A percentile compares a stretch with the other conserved stretches of the same genome.
Conservation (phyloP, 1,140 invertebrate genomes). For the Scaptomyza graminum region DNA sequence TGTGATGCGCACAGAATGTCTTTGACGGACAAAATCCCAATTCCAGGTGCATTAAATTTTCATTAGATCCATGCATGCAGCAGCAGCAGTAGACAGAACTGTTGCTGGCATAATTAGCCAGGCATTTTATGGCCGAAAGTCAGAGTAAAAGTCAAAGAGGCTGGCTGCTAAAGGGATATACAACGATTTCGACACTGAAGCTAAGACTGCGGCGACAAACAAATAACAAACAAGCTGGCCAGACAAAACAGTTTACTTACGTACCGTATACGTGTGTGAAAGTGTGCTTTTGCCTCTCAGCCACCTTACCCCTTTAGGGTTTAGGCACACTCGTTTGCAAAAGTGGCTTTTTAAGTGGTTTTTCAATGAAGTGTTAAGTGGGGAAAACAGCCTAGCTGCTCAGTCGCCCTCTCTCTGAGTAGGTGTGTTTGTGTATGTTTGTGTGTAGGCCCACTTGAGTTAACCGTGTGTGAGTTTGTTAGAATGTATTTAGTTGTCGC, state of each 20-base stretch:
- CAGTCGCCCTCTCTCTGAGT: constrained; percentile 14
- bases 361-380: constrained; percentile 83
- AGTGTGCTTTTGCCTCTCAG: background rate
- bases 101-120: constrained; percentile 41
- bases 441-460: constrained; percentile 48
- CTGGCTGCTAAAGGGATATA: constrained; percentile 14
- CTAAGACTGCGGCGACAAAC: constrained; percentile 17
- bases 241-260: constrained; percentile 53
- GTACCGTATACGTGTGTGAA: background rate
- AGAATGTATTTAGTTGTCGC: constrained; percentile 68
- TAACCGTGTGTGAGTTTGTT: constrained; percentile 16
- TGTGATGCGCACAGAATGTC: constrained; percentile 10
- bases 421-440: constrained; percentile 20
- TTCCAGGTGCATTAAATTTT: constrained; percentile 36
- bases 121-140: constrained; percentile 33
- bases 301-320: constrained; percentile 23
- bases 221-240: constrained; percentile 31
- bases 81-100: background rate
- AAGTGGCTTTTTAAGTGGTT: constrained; percentile 78
- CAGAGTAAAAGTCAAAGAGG: constrained; percentile 57
- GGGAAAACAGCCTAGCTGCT: constrained; percentile 60
- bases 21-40: constrained; percentile 12
- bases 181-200: background rate
- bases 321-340: constrained; percentile 47
- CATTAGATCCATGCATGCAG: constrained; percentile 25